Percentiles rank a stretch among this genome's conserved stretches.
phyloP scores from a whole-genome alignment of 53 echinoderm and acorn worm genomes.

The Holothuria scabra region DNA sequence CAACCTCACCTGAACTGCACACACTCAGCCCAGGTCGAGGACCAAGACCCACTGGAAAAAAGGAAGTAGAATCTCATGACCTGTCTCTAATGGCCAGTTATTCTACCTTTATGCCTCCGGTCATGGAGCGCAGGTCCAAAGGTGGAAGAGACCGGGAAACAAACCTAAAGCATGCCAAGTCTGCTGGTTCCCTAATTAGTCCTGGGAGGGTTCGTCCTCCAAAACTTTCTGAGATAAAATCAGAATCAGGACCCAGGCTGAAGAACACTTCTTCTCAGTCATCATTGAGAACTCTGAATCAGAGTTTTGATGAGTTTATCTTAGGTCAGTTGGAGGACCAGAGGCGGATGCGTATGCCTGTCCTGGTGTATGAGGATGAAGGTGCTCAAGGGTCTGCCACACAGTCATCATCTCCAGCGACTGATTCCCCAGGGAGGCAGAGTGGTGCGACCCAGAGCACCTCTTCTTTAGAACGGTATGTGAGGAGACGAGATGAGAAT shows the following conservation, averaged over 20 bases:
- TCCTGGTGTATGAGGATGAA: constrained; percentile 48
- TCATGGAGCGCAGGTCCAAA: constrained; percentile 68
- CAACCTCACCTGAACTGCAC: constrained; percentile 2
- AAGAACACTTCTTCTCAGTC: constrained; percentile 53
- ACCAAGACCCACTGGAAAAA: constrained; percentile 63
- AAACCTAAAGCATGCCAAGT: constrained; percentile 67
- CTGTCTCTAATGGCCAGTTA: constrained; percentile 92
- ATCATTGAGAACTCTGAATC: constrained; percentile 76
- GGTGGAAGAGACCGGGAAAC: constrained; percentile 42
- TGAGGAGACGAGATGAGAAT: constrained; percentile 40
- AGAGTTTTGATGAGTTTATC: constrained; percentile 99
- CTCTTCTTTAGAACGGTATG: constrained; percentile 40
- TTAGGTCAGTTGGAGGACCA: constrained; percentile 85
- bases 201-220: constrained; percentile 51
- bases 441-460: constrained; percentile 44
- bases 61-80: constrained; percentile 85
- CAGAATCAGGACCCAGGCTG: constrained; percentile 54
- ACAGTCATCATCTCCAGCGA: constrained; percentile 24
- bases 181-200: constrained; percentile 63
- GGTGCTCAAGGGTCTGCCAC: constrained; percentile 23
- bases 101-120: constrained; percentile 84
- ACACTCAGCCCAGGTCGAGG: constrained; percentile 54
- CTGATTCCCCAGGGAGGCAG: constrained; percentile 23
- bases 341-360: constrained; percentile 64
- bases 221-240: constrained; percentile 55